Conservation (phyloP, 2,797 vertebrate genomes). For the Phoxinus dragarum region DNA sequence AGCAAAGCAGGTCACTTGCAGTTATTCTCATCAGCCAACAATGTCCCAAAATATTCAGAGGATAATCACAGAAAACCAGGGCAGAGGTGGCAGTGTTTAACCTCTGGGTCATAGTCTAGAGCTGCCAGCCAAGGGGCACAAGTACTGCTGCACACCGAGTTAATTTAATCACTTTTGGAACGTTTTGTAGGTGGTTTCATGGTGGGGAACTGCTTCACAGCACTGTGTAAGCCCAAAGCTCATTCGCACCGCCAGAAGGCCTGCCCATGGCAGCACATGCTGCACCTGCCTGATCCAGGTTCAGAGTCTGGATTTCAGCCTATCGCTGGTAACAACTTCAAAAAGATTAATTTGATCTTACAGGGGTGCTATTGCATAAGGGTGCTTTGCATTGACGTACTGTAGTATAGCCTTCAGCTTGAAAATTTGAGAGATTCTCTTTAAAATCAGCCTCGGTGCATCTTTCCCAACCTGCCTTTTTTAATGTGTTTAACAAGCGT, state of each 20-base stretch:
- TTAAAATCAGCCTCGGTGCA: conserved; percentile 71
- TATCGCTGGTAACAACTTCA: conserved; percentile 78
- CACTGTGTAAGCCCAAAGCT: conserved; percentile 70
- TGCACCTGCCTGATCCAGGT: conserved; percentile 70
- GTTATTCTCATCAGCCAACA: conserved; percentile 20
- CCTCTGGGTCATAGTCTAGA: conserved; percentile 68
- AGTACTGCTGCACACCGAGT: conserved; percentile 65
- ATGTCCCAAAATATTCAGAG: conserved; percentile 39
- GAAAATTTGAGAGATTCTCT: conserved; percentile 68
- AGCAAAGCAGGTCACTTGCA: conserved; percentile 17
- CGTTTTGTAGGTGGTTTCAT: conserved; percentile 75
- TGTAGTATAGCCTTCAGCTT: conserved; percentile 73
- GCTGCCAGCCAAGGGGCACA: conserved; percentile 69
- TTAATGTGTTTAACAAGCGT: conserved; percentile 67
- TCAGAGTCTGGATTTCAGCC: conserved; percentile 65
- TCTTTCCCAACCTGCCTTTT: conserved; percentile 66
- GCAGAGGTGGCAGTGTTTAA: conserved; percentile 60
- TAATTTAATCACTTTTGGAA: conserved; percentile 78
- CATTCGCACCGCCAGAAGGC: conserved; percentile 73
- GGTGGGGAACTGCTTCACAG: conserved; percentile 67
- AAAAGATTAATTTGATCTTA: conserved; percentile 77
- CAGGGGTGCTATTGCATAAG: conserved; percentile 56
- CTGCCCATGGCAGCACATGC: conserved; percentile 74
- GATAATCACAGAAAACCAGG: conserved; percentile 62
- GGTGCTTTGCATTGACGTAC: conserved; percentile 67